Percentiles rank a stretch among this genome's conserved stretches.
Conservation (phyloP, 2,888 invertebrate genomes). For the Oxystoma pomonae region DNA sequence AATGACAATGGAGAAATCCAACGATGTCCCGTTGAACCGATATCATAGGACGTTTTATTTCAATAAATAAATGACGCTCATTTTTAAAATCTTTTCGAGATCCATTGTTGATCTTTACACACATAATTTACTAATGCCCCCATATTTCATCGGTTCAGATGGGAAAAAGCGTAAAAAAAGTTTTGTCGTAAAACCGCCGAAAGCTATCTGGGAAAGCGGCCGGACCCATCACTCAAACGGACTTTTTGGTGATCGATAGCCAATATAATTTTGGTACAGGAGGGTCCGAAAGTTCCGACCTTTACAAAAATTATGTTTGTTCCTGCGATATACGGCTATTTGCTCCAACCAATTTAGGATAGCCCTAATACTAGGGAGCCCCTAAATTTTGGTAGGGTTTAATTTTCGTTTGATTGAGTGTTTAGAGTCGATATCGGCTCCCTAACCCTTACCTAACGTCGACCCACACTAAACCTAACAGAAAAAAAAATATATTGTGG, state of each 20-base stretch:
- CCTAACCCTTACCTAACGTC: too few relatives aligned
- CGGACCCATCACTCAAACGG: slow-evolving; percentile 24
- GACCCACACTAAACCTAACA: too few relatives aligned
- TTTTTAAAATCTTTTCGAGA: slow-evolving; percentile 22
- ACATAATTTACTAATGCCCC: slow-evolving; percentile 27
- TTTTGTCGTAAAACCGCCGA: slow-evolving; percentile 26
- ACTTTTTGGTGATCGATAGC: slow-evolving; percentile 20
- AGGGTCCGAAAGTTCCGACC: not conserved
- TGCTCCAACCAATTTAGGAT: too few relatives aligned
- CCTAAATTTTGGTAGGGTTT: too few relatives aligned
- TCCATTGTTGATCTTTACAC: slow-evolving; percentile 28
- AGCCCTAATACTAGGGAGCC: too few relatives aligned
- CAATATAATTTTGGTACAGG: slow-evolving; percentile 15
- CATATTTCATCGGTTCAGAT: slow-evolving; percentile 26
- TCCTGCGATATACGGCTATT: too few relatives aligned
- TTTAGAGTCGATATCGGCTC: too few relatives aligned
- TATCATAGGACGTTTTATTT: slow-evolving; percentile 18
- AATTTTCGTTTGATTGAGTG: too few relatives aligned
- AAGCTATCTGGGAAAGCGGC: slow-evolving; percentile 23
- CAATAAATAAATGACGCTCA: slow-evolving; percentile 27
- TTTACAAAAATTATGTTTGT: too few relatives aligned
- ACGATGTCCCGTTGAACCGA: not conserved
- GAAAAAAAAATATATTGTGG: too few relatives aligned
- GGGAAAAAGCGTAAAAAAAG: slow-evolving; percentile 15
- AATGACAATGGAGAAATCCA: not conserved